Conservation (phyloP, 1,140 invertebrate species). For the Pseudobourletiella spinata region DNA sequence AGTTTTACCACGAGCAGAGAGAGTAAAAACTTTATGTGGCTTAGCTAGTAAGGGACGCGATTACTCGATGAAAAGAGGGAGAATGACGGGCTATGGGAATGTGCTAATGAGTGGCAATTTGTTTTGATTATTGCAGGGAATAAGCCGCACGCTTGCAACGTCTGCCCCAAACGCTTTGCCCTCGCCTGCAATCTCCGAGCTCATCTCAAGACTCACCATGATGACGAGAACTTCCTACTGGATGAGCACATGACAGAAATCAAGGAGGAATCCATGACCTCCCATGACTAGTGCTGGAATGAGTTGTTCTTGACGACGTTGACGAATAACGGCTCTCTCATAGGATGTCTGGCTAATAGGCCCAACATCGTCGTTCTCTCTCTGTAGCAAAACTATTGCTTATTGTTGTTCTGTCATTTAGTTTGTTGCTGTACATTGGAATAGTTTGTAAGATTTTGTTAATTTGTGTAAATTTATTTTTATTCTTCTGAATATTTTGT, state of each 20-base stretch:
- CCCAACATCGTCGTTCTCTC: neutral
- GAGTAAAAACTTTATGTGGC: neutral
- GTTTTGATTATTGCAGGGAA: constrained; percentile 42
- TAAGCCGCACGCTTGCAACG: constrained; percentile 47
- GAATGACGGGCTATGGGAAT: neutral
- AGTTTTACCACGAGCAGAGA: neutral
- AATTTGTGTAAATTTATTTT: no score
- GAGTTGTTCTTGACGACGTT: neutral
- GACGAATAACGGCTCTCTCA: no score
- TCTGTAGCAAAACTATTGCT: no score
- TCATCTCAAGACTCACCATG: constrained; percentile 50
- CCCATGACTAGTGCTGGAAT: neutral
- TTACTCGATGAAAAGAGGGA: neutral
- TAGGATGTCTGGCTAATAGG: no score
- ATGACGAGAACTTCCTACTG: constrained; percentile 19
- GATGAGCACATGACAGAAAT: constrained; percentile 6
- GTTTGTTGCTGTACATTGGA: no score
- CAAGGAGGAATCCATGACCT: constrained; percentile 7
- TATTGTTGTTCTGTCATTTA: neutral
- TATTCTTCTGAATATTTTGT: no score
- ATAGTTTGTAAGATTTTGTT: no score
- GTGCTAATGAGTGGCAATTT: neutral
- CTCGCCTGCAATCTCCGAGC: constrained; percentile 49
- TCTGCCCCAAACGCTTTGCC: constrained; percentile 48
- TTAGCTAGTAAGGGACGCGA: neutral